Percentiles rank a stretch among this genome's conserved stretches.
Conservation (phyloP, 23 tunicate species). For the Ascidia mentula region DNA sequence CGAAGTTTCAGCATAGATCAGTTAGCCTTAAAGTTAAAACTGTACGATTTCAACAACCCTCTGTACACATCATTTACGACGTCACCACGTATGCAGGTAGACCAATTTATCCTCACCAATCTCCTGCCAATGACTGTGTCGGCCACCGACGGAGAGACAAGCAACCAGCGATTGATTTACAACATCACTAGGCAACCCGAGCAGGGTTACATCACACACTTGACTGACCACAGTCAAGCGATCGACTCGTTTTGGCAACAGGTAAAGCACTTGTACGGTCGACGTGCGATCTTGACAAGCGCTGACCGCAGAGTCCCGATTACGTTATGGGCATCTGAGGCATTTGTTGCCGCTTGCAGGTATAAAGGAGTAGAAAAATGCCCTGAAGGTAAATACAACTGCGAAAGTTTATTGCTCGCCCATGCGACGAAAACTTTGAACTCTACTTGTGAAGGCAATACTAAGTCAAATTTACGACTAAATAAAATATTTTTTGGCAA, state of each 20-base stretch:
- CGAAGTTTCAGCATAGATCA: too few relatives aligned
- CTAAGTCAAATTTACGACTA: too few relatives aligned
- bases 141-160: slow-evolving; percentile 74
- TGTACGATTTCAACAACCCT: too few relatives aligned
- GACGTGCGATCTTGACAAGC: not conserved
- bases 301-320: not conserved
- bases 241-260: slow-evolving; percentile 74
- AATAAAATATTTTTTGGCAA: too few relatives aligned
- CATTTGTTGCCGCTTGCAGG: not conserved
- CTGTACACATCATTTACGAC: too few relatives aligned
- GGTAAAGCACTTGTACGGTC: slow-evolving; percentile 23
- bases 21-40: too few relatives aligned
- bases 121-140: slow-evolving; percentile 74
- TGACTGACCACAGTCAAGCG: slow-evolving; percentile 71
- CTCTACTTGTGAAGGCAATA: too few relatives aligned
- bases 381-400: too few relatives aligned
- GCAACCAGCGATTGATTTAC: slow-evolving; percentile 52
- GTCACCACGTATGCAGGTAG: too few relatives aligned
- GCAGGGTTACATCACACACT: slow-evolving; percentile 73
- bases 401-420: too few relatives aligned
- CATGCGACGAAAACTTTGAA: too few relatives aligned
- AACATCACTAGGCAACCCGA: slow-evolving; percentile 75
- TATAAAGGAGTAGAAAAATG: too few relatives aligned
- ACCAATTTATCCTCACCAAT: slow-evolving; percentile 81
- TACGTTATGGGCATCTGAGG: not conserved